These are phyloP conservation scores for Mongoloraphidia duomilia DNA, from an alignment of 2,888 invertebrate species.

Conservation along the genomic window DNA sequence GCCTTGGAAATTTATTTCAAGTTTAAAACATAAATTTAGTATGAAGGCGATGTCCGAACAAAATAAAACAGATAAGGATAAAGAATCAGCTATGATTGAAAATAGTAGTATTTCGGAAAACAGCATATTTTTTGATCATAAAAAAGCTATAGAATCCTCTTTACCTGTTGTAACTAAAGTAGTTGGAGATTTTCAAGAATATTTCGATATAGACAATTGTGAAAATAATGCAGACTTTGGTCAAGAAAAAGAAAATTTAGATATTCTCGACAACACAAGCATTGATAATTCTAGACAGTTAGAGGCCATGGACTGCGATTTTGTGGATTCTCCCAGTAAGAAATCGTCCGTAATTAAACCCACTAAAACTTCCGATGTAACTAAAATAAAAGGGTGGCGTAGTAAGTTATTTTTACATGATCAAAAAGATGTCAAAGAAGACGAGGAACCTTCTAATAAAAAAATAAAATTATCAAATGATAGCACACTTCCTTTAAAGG, in stretches of 20 bases:
- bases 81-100: too few species aligned
- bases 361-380: slow-evolving; percentile 27
- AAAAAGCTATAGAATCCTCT: not conserved
- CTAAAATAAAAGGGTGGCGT: slow-evolving; percentile 28
- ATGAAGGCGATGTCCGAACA: too few species aligned
- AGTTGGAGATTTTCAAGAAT: slow-evolving; percentile 8
- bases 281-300: too few species aligned
- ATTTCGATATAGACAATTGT: slow-evolving; percentile 21
- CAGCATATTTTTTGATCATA: too few species aligned
- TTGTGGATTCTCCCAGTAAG: not conserved
- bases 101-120: too few species aligned
- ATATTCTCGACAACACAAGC: not conserved
- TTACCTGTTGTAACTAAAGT: not conserved
- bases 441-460: not conserved
- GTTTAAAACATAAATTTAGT: too few species aligned
- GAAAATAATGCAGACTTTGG: slow-evolving; percentile 29
- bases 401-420: slow-evolving; percentile 16
- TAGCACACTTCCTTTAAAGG: not conserved
- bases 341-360: slow-evolving; percentile 15
- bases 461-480: not conserved
- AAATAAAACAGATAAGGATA: too few species aligned
- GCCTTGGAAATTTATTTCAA: too few species aligned
- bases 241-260: slow-evolving; percentile 23
- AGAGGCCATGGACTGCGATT: too few species aligned
- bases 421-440: slow-evolving; percentile 2